Evolutionary conservation across 1,140 invertebrate species (phyloP), one percentile per base, ranked within the genome.

Genomic region (Cecropterus lyciades): DNA sequence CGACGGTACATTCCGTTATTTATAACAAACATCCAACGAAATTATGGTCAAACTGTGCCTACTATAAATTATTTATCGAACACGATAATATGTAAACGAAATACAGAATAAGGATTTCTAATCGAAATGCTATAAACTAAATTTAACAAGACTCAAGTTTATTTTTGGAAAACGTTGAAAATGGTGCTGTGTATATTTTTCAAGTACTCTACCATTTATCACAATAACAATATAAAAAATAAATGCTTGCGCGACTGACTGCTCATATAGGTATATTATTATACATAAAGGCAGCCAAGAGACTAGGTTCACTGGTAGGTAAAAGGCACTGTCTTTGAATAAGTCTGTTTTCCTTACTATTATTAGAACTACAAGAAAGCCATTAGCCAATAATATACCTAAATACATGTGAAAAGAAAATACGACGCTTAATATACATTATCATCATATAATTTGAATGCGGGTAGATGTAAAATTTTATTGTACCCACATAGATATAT

Each of bases 161-260:
- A 11, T 14, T 30, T 30, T 45, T 45, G 49, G 40, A 55, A 57
- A 67, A 59, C 14, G 27, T 51, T 40, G 10, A 68, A 37, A 63
- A 71, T 72, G 76, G 75, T 81, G 73, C 70, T 60, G 15, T 60
- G 30, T 80, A 63, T 62, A 62, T 68, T 55, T 68, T 63, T 49
- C 57, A 68, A 56, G 66, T 68, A 68, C 24, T 13, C 67, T 53
- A 69, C 62, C 59, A 51, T 57, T 72, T 84, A 89, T 89, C 84
- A 89, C 86, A 88, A 83, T 79, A 86, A 86, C 77, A 81, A 83
- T 88, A 87, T 82, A 89, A 91, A 62, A 91, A 89, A 89, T 91
- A 91, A 91, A 91, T 91, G 89, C 89, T 89, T 65, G 69, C 73
- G 73, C 78, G 87, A 89, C 89, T 91, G 84, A 76, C 84, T 82